Evolutionary conservation across 2,113 vertebrate genomes (phyloP).

Genomic region (Zosterops japonicus): DNA sequence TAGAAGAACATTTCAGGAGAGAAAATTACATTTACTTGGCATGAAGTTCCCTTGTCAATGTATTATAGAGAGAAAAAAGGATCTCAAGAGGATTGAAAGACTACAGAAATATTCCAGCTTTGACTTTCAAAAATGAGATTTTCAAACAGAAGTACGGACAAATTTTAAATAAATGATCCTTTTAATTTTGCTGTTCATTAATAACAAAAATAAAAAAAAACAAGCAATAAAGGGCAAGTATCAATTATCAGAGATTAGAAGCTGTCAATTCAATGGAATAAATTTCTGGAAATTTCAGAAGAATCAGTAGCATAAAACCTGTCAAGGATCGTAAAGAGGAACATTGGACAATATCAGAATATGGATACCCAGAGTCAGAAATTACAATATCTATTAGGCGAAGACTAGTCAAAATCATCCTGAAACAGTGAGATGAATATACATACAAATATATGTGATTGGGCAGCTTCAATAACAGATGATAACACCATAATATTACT

Average conservation of each 20-base stretch:
- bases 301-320: background rate
- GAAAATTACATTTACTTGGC: slow-evolving; percentile 68
- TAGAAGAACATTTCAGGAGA: slow-evolving; percentile 54
- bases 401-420: background rate
- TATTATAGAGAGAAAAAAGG: slow-evolving; percentile 36
- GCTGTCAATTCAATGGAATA: background rate
- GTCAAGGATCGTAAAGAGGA: background rate
- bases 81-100: slow-evolving; percentile 5
- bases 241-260: slow-evolving; percentile 24
- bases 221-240: background rate
- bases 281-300: background rate
- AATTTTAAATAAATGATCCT: slow-evolving; percentile 41
- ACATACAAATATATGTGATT: background rate
- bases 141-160: slow-evolving; percentile 43
- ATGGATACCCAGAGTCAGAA: background rate
- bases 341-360: background rate
- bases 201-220: slow-evolving; percentile 33
- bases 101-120: slow-evolving; percentile 44
- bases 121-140: slow-evolving; percentile 61
- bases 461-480: background rate
- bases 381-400: background rate
- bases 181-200: slow-evolving; percentile 29
- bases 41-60: slow-evolving; percentile 42
- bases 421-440: background rate
- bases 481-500: background rate